These are phyloP conservation scores for Recurvirostra avosetta DNA, from an alignment of 2,113 vertebrate species.

Conservation along the genomic window DNA sequence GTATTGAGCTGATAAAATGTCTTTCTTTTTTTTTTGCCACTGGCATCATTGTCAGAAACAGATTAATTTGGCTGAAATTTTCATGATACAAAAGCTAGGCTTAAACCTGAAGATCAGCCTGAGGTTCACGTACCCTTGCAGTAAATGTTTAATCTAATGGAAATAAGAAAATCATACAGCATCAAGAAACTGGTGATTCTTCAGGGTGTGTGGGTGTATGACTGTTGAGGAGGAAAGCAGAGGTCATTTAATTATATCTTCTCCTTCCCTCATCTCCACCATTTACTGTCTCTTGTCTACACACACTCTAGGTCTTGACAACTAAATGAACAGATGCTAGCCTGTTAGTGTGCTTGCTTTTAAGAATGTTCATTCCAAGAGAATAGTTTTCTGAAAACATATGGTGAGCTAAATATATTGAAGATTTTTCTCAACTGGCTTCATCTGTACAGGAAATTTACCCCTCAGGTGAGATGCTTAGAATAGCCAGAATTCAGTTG, in stretches of 20 bases:
- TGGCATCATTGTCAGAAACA: not conserved
- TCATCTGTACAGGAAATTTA: conserved; percentile 15
- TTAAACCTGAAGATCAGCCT: not conserved
- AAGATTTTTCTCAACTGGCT: not conserved
- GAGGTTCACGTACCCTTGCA: not conserved
- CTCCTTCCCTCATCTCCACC: not conserved
- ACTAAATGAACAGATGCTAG: conserved; percentile 34
- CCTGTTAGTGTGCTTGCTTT: not conserved
- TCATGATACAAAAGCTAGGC: not conserved
- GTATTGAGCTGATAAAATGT: not conserved
- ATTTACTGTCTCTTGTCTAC: not conserved
- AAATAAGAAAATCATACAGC: not conserved
- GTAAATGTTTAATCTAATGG: not conserved
- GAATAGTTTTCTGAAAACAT: conserved; percentile 16
- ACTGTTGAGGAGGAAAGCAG: not conserved
- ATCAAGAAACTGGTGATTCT: not conserved
- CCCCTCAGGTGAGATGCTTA: not conserved
- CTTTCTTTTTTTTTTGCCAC: no score
- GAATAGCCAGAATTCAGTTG: not conserved
- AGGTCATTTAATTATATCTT: conserved; percentile 4
- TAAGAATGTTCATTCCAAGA: conserved; percentile 16
- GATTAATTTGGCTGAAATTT: not conserved
- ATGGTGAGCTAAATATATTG: conserved; percentile 15
- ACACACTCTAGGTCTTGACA: not conserved
- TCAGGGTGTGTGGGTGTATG: not conserved